Evolutionary conservation across 2,113 vertebrate species (phyloP).

Genomic region (Bostrychus sinensis): DNA sequence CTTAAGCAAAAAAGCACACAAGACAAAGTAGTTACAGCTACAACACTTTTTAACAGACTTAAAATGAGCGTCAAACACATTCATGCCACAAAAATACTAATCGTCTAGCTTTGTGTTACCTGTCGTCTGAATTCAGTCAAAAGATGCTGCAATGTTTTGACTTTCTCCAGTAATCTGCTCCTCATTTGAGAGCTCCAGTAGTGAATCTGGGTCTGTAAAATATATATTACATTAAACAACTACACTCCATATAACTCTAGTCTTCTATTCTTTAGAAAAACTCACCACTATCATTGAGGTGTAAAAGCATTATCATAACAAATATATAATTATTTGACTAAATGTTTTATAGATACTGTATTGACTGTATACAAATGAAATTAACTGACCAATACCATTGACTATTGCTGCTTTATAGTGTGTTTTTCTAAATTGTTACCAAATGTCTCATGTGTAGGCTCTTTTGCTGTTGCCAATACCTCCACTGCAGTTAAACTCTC

Average conservation of each 20-base stretch:
- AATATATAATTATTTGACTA: no score
- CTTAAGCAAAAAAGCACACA: slow-evolving; percentile 51
- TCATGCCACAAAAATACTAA: no score
- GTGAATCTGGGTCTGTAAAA: slow-evolving; percentile 71
- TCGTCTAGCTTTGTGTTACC: slow-evolving; percentile 46
- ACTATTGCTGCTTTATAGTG: no score
- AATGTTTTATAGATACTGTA: no score
- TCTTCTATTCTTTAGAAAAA: no score
- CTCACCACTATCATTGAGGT: no score
- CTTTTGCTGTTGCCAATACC: slow-evolving; percentile 43
- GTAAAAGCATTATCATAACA: no score
- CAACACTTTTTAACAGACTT: not conserved
- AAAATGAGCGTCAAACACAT: no score
- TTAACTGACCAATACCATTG: no score
- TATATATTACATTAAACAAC: slow-evolving; percentile 10
- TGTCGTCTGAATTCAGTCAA: slow-evolving; percentile 73
- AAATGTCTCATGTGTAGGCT: not conserved
- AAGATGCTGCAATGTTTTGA: slow-evolving; percentile 68
- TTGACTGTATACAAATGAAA: no score
- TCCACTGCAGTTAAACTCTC: slow-evolving; percentile 66
- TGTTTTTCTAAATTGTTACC: not conserved
- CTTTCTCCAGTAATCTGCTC: slow-evolving; percentile 72
- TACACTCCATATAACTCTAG: not conserved
- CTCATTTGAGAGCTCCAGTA: slow-evolving; percentile 70
- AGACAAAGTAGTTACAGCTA: not conserved